Conservation (phyloP, 1,140 invertebrate species). For the Homarus americanus region DNA sequence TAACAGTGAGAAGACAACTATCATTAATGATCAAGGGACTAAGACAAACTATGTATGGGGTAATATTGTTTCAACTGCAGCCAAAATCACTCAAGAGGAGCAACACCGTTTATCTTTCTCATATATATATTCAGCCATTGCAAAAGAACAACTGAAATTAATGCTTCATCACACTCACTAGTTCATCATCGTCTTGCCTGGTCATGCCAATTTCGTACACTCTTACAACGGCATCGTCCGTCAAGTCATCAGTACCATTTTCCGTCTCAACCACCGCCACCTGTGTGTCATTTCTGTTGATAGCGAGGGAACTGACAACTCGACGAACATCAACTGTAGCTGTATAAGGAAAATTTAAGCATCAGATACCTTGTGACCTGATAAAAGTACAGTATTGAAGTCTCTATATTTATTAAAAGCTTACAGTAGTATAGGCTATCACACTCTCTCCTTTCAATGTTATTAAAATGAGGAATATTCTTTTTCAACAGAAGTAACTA, state of each 20-base stretch:
- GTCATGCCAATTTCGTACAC: constrained; percentile 88
- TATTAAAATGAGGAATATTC: too few relatives aligned
- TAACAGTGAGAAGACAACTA: too few relatives aligned
- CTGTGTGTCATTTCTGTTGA: constrained; percentile 87
- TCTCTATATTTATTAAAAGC: neutral
- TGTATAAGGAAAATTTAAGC: constrained; percentile 83
- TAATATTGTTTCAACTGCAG: too few relatives aligned
- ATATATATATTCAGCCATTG: too few relatives aligned
- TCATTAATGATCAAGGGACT: too few relatives aligned
- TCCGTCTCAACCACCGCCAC: constrained; percentile 89
- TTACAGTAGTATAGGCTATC: too few relatives aligned
- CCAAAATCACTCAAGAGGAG: too few relatives aligned
- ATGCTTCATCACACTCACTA: neutral
- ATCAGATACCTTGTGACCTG: neutral
- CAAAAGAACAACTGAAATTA: neutral
- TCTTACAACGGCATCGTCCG: constrained; percentile 90
- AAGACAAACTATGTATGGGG: too few relatives aligned
- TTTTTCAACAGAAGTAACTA: too few relatives aligned
- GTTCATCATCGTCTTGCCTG: constrained; percentile 86
- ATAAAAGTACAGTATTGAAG: neutral
- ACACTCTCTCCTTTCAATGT: too few relatives aligned
- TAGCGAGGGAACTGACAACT: constrained; percentile 82
- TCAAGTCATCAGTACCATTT: constrained; percentile 83
- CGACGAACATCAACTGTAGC: constrained; percentile 75
- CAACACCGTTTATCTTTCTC: too few relatives aligned